Conservation (phyloP, 2,797 vertebrate species). For the Xyrichtys novacula region DNA sequence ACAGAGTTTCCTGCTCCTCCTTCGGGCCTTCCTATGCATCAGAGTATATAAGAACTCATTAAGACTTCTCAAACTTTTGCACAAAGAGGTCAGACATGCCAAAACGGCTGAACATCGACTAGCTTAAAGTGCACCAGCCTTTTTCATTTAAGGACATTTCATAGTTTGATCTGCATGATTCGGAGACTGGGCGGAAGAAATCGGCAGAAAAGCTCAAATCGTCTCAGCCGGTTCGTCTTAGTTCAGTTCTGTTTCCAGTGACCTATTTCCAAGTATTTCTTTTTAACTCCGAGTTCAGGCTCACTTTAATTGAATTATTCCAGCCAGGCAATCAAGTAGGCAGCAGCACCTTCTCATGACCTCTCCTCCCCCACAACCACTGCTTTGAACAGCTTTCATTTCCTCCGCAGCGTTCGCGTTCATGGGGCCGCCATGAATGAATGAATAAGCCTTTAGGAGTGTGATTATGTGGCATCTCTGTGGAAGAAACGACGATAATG, state of each 20-base stretch:
- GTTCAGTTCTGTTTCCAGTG: constrained; percentile 18
- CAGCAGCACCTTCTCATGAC: constrained; percentile 21
- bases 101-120: too few relatives aligned
- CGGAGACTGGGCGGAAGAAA: background rate
- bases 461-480: constrained; percentile 32
- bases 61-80: background rate
- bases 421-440: background rate
- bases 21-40: background rate
- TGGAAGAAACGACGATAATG: constrained; percentile 29
- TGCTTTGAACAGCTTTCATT: constrained; percentile 16
- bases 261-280: constrained; percentile 45
- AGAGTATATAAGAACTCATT: background rate
- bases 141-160: background rate
- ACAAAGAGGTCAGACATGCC: background rate
- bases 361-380: background rate
- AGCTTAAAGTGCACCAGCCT: too few relatives aligned
- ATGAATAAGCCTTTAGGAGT: constrained; percentile 49
- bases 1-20: background rate
- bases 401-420: constrained; percentile 6
- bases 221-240: background rate
- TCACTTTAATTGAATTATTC: constrained; percentile 68
- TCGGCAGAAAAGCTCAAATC: background rate
- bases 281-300: constrained; percentile 22
- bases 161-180: background rate
- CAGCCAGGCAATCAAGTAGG: constrained; percentile 32